Conservation (phyloP, 2,797 vertebrate species). For the Chlorospingus semifuscus region DNA sequence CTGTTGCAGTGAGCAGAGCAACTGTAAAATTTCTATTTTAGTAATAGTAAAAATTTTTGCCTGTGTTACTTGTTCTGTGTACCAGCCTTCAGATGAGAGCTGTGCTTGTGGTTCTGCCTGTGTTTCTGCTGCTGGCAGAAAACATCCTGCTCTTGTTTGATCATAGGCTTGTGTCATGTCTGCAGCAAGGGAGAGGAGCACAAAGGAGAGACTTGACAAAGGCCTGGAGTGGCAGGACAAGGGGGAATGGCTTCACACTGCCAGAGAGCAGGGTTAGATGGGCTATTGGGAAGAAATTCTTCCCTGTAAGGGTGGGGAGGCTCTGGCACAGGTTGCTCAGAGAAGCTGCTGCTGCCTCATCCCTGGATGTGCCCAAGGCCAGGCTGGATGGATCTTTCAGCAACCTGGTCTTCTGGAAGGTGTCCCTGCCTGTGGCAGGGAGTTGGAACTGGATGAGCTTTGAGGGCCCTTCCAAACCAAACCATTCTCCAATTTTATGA, state of each 20-base stretch:
- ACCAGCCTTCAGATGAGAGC: neutral
- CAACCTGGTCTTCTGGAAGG: neutral
- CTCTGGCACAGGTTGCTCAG: neutral
- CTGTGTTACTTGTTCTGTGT: neutral
- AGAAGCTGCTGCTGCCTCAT: neutral
- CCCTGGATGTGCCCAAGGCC: neutral
- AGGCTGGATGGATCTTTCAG: neutral
- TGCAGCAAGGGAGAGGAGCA: neutral
- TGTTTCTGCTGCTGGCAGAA: neutral
- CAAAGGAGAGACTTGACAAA: neutral
- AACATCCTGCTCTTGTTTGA: neutral
- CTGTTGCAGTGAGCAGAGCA: neutral
- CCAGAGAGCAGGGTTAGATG: neutral
- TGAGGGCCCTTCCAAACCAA: neutral
- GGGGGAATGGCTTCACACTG: neutral
- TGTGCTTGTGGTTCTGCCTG: neutral
- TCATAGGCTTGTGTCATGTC: rapidly evolving
- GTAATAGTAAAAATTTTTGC: neutral
- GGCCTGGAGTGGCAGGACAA: neutral
- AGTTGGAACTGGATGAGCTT: neutral
- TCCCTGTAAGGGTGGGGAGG: neutral
- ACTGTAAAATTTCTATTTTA: neutral
- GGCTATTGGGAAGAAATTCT: neutral
- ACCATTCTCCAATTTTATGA: neutral
- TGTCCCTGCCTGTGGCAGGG: neutral